phyloP scores from a whole-genome alignment of 2,888 invertebrate genomes.

The Imbricaverruca yamaguchii region DNA sequence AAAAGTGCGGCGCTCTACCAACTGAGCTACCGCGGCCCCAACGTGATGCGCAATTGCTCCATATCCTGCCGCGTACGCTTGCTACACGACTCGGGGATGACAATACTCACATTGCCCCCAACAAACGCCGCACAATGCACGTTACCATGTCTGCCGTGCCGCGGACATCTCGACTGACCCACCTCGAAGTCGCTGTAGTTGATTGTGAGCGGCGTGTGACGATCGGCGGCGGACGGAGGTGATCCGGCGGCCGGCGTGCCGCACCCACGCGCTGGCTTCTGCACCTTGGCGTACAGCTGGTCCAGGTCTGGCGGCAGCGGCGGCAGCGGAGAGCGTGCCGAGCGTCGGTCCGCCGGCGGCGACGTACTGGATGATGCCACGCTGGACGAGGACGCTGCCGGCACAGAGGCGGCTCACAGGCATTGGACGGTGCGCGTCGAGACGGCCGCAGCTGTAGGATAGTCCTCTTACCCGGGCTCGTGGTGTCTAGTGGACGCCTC shows the following conservation, averaged over 20 bases:
- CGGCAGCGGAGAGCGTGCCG: slow-evolving; percentile 19
- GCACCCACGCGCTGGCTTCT: slow-evolving; percentile 12
- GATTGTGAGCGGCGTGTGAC: background rate
- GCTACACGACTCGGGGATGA: background rate
- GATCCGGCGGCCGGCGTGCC: background rate
- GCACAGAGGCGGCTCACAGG: background rate
- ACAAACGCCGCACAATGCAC: too few relatives aligned
- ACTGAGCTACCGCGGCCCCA: too few relatives aligned
- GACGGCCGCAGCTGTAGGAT: too few relatives aligned
- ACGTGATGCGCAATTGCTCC: too few relatives aligned
- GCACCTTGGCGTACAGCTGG: slow-evolving; percentile 23
- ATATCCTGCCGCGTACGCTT: too few relatives aligned
- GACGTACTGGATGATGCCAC: background rate
- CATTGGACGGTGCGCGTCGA: too few relatives aligned
- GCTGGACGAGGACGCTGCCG: slow-evolving; percentile 5
- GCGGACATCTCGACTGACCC: background rate
- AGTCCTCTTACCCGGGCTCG: too few relatives aligned
- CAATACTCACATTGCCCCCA: too few relatives aligned
- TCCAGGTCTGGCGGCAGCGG: slow-evolving; percentile 15
- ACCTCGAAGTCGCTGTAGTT: slow-evolving; percentile 18
- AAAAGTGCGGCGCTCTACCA: too few relatives aligned
- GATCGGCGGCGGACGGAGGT: background rate
- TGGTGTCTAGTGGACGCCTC: too few relatives aligned
- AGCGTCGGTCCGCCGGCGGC: slow-evolving; percentile 4
- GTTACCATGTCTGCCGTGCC: too few relatives aligned